A percentile compares a stretch with the other conserved stretches of the same genome.
phyloP scores from a whole-genome alignment of 2,888 invertebrate species.

The Craniophora ligustri region DNA sequence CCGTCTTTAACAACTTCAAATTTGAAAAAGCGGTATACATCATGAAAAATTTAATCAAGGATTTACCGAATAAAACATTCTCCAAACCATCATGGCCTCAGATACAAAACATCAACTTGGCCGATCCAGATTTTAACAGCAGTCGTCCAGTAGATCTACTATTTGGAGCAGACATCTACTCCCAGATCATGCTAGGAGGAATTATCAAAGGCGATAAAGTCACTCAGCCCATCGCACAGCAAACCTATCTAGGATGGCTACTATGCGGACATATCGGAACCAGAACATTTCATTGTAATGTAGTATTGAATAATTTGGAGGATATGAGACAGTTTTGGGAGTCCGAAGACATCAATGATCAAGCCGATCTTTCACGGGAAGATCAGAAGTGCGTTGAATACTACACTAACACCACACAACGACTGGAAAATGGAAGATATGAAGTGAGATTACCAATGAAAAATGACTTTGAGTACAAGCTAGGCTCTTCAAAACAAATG shows the following conservation, averaged over 20 bases:
- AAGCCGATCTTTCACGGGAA: neutral
- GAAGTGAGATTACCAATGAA: conserved; percentile 9
- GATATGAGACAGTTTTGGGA: conserved; percentile 9
- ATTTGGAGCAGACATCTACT: neutral
- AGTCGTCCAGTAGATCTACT: neutral
- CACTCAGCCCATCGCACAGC: neutral
- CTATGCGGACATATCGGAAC: neutral
- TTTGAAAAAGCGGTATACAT: neutral
- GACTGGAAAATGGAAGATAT: conserved; percentile 1
- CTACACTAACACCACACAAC: conserved; percentile 2
- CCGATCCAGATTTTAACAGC: neutral
- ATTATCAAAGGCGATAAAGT: neutral
- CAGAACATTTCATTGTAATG: conserved; percentile 2
- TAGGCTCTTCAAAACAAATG: conserved; percentile 5
- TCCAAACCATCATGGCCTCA: conserved; percentile 2
- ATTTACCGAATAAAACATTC: conserved; percentile 1
- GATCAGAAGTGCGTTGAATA: conserved; percentile 1
- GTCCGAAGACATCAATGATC: conserved; percentile 3
- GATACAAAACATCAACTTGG: conserved; percentile 3
- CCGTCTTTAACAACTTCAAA: neutral
- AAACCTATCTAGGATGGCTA: conserved; percentile 1
- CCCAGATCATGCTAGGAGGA: conserved; percentile 1
- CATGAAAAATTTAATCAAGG: conserved; percentile 4
- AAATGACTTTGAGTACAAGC: neutral
- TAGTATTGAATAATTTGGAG: conserved; percentile 1